phyloP scores from a whole-genome alignment of 2,888 invertebrate genomes.

The Darwinula stevensoni region DNA sequence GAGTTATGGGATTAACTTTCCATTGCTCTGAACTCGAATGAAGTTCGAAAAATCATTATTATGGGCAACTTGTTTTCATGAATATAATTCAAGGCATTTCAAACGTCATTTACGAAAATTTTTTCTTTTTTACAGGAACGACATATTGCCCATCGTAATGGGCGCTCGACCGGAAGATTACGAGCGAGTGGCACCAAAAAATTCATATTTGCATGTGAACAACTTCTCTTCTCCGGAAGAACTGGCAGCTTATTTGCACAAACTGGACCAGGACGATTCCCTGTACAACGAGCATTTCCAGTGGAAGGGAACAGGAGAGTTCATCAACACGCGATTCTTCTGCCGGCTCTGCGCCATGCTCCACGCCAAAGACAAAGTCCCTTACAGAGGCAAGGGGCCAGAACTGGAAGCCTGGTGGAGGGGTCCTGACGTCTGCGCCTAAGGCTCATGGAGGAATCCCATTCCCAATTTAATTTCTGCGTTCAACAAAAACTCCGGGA shows the following conservation, averaged over 20 bases:
- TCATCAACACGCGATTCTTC: conserved; percentile 85
- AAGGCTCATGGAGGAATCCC: conserved; percentile 5
- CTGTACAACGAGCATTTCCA: conserved; percentile 80
- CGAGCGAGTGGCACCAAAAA: conserved; percentile 52
- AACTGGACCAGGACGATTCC: conserved; percentile 55
- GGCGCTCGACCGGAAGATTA: conserved; percentile 79
- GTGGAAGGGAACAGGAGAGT: conserved; percentile 81
- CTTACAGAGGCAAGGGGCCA: conserved; percentile 12
- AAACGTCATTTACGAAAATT: neutral
- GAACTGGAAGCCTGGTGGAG: conserved; percentile 17
- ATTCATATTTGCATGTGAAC: conserved; percentile 82
- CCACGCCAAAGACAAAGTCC: conserved; percentile 29
- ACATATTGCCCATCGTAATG: conserved; percentile 81
- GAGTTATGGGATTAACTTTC: too few relatives aligned
- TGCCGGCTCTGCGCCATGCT: conserved; percentile 62
- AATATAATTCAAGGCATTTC: neutral
- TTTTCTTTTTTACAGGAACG: conserved; percentile 27
- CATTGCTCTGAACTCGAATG: too few relatives aligned
- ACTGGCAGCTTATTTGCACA: conserved; percentile 53
- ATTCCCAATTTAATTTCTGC: too few relatives aligned
- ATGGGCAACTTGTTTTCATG: neutral
- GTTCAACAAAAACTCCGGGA: too few relatives aligned
- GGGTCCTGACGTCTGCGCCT: conserved; percentile 7
- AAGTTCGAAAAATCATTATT: neutral
- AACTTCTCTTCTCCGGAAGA: conserved; percentile 70